Evolutionary conservation across 1,140 invertebrate species (phyloP), one percentile per base, ranked within the genome.

Genomic region (Propsilocerus akamusi): DNA sequence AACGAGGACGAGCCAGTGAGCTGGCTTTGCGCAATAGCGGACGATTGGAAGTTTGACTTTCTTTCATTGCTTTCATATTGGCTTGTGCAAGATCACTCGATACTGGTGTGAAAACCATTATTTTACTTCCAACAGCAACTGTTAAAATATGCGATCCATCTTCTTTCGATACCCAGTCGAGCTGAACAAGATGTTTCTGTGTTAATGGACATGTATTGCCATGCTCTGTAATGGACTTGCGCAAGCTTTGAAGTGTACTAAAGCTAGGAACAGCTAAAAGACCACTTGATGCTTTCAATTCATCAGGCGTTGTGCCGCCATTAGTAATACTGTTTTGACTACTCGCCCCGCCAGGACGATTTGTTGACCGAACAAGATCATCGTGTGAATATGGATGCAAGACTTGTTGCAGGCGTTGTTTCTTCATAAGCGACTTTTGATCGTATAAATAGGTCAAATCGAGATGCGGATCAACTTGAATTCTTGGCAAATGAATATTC

Each of bases 131-230:
- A 46, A 98, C 88, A 0, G 86, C 93, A 0, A 98, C 91, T 0
- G 96, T 98, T 6, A 99, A 68, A 56, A 99, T 92, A 67, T 99
- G 95, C 0, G 91, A 93, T 3, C 96, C 96, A 68, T 99, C 95
- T 63, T 99, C 95, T 55, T 95, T 95, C 0, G 94, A 97, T 3
- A 97, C 94, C 96, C 96, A 99, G 68, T 98, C 96, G 25, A 99
- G 66, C 60, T 96, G 91, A 2, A 98, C 89, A 4, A 87, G 64
- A 65, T 87, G 83, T 65, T 89, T 89, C 59, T 89, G 86, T 0
- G 85, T 88, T 1, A 91, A 59, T 0, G 86, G 84, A 59, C 85
- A 91, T 0, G 87, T 89, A 59, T 91, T 91, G 0, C 86, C 86
- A 60, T 89, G 86, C 62, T 94, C 89, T 51, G 85, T 84, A 5